Base-by-base conservation (phyloP, 2,113 vertebrate species). In the Pseudorasbora parva region DNA sequence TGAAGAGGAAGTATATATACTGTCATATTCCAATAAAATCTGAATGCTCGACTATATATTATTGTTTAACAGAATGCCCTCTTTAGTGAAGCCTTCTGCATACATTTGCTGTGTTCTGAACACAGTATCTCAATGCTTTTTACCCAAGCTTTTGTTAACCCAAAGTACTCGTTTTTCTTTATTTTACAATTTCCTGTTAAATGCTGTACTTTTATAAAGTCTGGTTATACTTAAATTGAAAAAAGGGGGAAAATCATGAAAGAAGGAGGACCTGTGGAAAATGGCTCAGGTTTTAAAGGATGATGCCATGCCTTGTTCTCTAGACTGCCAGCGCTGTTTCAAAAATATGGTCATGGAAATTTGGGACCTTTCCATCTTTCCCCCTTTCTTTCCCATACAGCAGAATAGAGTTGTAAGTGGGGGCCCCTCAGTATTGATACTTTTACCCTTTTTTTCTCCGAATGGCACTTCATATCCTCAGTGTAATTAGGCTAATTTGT, bases 221-320 rank as follows among this genome's bases (percentile, higher is more conserved):
- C 30, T 66, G 62, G 9, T 51, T n/a, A 45, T 76, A 68, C 14
- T 25, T 45, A 78, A 10, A 78, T 45, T 45, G 23, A 49, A 5
- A 43, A 64, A 59, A 60, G 51, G 21, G 78, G 41, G 8, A 1
- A 43, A 59, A 4, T 9, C n/a, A 3, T 43, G 6, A 2, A 71
- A 14, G 23, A 60, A 41, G 1, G 7, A 60, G n/a, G 27, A 19
- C 8, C 33, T 54, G 17, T 62, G 30, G 64, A 73, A 78, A 76
- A 66, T 76, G 43, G 33, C 56, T 78, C 47, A 43, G 72, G 5
- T 19, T 37, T 57, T 82, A 25, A 43, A 82, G 69, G 7, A 37
- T 12, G 9, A 82, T 47, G 75, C 41, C 59, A 82, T 62, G 33
- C 27, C 54, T 86, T 82, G 60, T 83, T 77, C 73, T 54, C 11